phyloP scores from a whole-genome alignment of 2,888 invertebrate species.

The Carpatolechia fugitivella region DNA sequence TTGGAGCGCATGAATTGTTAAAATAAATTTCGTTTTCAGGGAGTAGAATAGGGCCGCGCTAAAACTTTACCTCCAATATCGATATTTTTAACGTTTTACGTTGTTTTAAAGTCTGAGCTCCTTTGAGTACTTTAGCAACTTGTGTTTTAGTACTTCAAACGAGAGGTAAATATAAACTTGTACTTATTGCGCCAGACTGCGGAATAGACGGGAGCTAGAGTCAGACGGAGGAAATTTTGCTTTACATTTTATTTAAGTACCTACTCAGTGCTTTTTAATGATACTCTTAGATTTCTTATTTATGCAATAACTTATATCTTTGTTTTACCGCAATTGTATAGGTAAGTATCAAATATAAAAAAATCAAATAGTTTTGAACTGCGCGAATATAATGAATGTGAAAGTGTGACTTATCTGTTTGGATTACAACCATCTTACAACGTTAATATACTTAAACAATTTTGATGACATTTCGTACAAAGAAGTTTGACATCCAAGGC shows the following conservation, averaged over 20 bases:
- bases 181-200: constrained; percentile 7
- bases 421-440: no score
- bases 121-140: constrained; percentile 7
- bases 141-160: constrained; percentile 7
- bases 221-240: not conserved
- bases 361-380: no score
- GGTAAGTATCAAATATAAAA: no score
- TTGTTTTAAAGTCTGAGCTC: constrained; percentile 16
- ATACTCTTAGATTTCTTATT: not conserved
- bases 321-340: no score
- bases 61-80: constrained; percentile 23
- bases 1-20: constrained; percentile 63
- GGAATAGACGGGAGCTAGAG: not conserved
- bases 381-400: no score
- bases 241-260: not conserved
- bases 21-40: constrained; percentile 66
- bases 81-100: constrained; percentile 19
- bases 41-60: constrained; percentile 39
- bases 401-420: no score
- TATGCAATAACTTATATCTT: no score
- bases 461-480: no score
- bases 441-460: no score
- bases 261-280: not conserved
- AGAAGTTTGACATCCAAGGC: no score
- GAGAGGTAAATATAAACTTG: constrained; percentile 8